These are phyloP conservation scores for Linyphia triangularis DNA, from an alignment of 2,888 invertebrate genomes.

Conservation along the genomic window DNA sequence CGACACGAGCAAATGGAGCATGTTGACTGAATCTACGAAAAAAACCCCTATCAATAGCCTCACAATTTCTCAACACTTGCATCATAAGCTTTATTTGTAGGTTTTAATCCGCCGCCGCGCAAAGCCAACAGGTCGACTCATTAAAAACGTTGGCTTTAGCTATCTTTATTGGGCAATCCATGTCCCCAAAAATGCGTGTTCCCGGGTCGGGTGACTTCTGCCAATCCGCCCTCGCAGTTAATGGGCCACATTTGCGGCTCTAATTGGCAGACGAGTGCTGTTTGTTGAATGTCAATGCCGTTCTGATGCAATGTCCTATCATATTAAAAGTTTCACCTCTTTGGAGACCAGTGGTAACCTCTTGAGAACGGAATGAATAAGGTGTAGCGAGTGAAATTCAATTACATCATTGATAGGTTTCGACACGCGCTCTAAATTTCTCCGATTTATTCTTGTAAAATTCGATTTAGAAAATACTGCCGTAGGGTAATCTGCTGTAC, in stretches of 20 bases:
- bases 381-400: too few species aligned
- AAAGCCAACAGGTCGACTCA: not conserved
- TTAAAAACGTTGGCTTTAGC: not conserved
- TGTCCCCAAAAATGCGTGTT: not conserved
- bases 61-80: conserved; percentile 6
- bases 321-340: too few species aligned
- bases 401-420: too few species aligned
- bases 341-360: too few species aligned
- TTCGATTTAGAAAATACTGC: too few species aligned
- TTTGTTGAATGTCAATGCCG: conserved; percentile 1
- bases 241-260: not conserved
- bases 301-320: not conserved
- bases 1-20: conserved; percentile 14
- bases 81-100: not conserved
- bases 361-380: too few species aligned
- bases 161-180: not conserved
- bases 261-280: not conserved
- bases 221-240: not conserved
- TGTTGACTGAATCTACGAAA: not conserved
- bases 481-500: too few species aligned
- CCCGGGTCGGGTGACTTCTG: too few species aligned
- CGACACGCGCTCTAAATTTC: too few species aligned
- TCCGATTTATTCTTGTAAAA: too few species aligned
- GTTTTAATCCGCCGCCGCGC: conserved; percentile 18
- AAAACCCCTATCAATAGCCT: conserved; percentile 16